These are phyloP conservation scores for Seriola aureovittata DNA, from an alignment of 2,113 vertebrate genomes.

Conservation along the genomic window DNA sequence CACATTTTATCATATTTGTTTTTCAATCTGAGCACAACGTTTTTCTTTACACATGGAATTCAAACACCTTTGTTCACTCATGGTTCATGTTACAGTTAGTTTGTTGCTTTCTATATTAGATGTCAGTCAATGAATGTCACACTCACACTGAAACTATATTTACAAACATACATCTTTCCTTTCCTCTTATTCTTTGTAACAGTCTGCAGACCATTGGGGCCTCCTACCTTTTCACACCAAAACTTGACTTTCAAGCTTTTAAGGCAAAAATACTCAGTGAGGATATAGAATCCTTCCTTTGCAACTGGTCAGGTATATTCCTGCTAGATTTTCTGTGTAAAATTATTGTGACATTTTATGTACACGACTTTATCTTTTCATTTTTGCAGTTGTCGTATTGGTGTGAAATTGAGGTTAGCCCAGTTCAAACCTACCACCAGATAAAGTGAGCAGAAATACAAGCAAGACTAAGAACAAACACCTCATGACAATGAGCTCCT, in stretches of 20 bases:
- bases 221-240: conserved; percentile 54
- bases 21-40: conserved; percentile 61
- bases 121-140: conserved; percentile 57
- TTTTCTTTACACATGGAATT: conserved; percentile 22
- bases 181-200: conserved; percentile 1
- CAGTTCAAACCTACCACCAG: not conserved
- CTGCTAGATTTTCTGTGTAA: not conserved
- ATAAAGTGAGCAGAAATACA: conserved; percentile 10
- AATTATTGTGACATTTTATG: conserved; percentile 1
- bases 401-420: conserved; percentile 20
- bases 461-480: conserved; percentile 2
- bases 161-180: not conserved
- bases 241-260: conserved; percentile 29
- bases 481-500: not conserved
- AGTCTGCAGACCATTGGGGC: conserved; percentile 57
- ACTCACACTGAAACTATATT: conserved; percentile 27
- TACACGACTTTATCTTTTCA: not conserved
- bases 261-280: conserved; percentile 15
- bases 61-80: conserved; percentile 20
- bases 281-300: not conserved
- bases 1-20: conserved; percentile 61
- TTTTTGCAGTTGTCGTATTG: not conserved
- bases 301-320: conserved; percentile 6
- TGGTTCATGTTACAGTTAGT: conserved; percentile 45
- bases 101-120: conserved; percentile 31